A percentile compares a stretch with the other conserved stretches of the same genome.
Evolutionary conservation across 2,113 vertebrate species (phyloP).

Genomic region (Pipra filicauda): DNA sequence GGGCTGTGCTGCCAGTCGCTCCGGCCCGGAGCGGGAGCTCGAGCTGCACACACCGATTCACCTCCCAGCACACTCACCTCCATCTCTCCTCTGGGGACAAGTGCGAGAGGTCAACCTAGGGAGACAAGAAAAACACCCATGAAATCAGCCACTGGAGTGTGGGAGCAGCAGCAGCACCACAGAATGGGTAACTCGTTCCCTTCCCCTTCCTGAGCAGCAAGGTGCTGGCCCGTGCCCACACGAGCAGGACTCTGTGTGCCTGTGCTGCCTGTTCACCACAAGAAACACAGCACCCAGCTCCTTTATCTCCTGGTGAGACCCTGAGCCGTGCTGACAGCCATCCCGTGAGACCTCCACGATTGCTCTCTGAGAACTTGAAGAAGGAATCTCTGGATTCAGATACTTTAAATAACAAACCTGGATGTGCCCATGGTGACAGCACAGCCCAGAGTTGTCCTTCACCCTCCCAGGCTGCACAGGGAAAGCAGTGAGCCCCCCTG

Average conservation of each 20-base stretch:
- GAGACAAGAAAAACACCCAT: not conserved
- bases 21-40: not conserved
- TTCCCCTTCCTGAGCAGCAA: fast-evolving
- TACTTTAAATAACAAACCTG: not conserved
- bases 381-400: not conserved
- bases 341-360: fast-evolving
- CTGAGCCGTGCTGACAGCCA: fast-evolving
- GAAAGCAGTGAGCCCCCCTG: not conserved
- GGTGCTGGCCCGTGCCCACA: not conserved
- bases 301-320: not conserved
- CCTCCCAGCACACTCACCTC: slow-evolving; percentile 80
- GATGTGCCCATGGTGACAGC: fast-evolving
- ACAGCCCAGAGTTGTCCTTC: not conserved
- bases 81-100: slow-evolving; percentile 94
- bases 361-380: not conserved
- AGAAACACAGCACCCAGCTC: fast-evolving
- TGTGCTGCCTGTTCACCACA: fast-evolving
- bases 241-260: not conserved
- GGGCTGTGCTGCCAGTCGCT: not conserved
- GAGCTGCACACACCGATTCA: not conserved
- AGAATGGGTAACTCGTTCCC: fast-evolving
- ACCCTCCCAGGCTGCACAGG: no score
- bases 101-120: slow-evolving; percentile 88
- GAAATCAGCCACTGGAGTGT: not conserved
- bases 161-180: not conserved